Evolutionary conservation across 2,797 vertebrate species (phyloP).

Genomic region (Bradypus variegatus): DNA sequence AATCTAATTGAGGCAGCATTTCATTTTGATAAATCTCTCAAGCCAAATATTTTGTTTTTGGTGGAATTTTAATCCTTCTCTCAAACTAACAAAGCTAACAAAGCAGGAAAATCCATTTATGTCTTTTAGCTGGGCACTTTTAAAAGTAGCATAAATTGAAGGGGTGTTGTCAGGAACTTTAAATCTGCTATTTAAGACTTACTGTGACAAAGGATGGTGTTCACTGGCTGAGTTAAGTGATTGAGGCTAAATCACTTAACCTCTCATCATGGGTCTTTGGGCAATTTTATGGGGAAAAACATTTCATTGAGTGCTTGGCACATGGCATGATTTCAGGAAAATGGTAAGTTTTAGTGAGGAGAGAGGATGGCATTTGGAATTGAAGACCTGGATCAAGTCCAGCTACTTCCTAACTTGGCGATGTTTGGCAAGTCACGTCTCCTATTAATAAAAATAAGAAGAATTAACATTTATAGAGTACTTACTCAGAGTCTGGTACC

Average conservation of each 20-base stretch:
- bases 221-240: not conserved
- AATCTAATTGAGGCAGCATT: slow-evolving; percentile 46
- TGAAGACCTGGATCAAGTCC: not conserved
- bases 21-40: slow-evolving; percentile 56
- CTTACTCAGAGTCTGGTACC: not conserved
- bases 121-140: slow-evolving; percentile 19
- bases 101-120: slow-evolving; percentile 46
- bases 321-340: not conserved
- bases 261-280: not conserved
- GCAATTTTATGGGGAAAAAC: not conserved
- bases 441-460: not conserved
- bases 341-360: not conserved
- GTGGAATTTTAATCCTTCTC: slow-evolving; percentile 34
- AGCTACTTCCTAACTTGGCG: not conserved
- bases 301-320: not conserved
- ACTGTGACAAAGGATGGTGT: not conserved
- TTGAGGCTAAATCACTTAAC: not conserved
- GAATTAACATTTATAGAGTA: not conserved
- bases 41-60: slow-evolving; percentile 51
- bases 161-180: slow-evolving; percentile 40
- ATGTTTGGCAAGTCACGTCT: not conserved
- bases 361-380: not conserved
- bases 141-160: slow-evolving; percentile 16
- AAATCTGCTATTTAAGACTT: slow-evolving; percentile 12
- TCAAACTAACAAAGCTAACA: slow-evolving; percentile 50